Evolutionary conservation across 2,888 invertebrate species (phyloP), one percentile per base, ranked within the genome.

Genomic region (Reticulitermes lucifugus): DNA sequence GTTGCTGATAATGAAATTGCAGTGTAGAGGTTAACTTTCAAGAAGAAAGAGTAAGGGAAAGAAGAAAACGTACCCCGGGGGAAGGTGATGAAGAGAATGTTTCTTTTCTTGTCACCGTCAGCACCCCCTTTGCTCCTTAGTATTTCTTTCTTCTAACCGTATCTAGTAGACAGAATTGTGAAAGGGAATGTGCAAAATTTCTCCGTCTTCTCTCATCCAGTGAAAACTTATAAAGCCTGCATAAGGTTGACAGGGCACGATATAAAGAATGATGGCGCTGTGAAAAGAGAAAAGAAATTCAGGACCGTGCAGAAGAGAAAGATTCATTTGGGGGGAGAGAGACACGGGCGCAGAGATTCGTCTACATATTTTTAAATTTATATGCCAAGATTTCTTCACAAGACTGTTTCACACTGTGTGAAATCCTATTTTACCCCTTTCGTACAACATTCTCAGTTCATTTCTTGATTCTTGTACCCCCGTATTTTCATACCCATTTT

Each of bases 301-400:
- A n/a, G 9, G n/a, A 65, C 25, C n/a, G 6, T 12, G 6, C 65
- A 65, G 65, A n/a, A 2, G 18, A 10, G 9, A 77, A 77, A 77
- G 77, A 77, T 77, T 77, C 77, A 77, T 77, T 77, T 77, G 77
- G 46, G 77, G 75, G 12, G 77, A 77, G 77, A 77, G 51, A 77
- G 77, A 77, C 77, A 51, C 77, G 9, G 41, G 9, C 77, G 9
- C 46, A 46, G 22, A 77, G 77, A 77, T 77, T 77, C 77, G 77
- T 77, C 77, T 77, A 46, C 77, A 77, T 77, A 77, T 77, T 77
- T 77, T 77, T 77, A 77, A 43, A 77, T 77, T 77, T 77, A 77
- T 46, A 41, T 41, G 77, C 46, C 43, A 77, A n/a, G 77, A n/a
- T 65, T 25, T 65, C 65, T 77, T 21, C 41, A 77, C 77, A 77